Evolutionary conservation across 2,888 invertebrate genomes (phyloP).

Genomic region (Heliconius charithonia): DNA sequence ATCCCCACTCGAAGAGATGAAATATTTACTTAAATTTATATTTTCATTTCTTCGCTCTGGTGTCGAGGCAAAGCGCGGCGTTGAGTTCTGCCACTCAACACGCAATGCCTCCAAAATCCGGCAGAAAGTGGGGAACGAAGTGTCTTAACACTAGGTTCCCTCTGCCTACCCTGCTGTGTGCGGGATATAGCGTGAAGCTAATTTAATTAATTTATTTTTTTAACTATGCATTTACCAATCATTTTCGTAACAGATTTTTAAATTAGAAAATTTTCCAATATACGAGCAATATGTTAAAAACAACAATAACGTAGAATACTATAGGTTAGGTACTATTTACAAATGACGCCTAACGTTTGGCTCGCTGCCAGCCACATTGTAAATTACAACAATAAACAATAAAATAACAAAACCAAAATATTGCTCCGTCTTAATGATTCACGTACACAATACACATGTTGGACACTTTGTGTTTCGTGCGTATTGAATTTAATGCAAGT

Average conservation of each 20-base stretch:
- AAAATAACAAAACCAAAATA: slow-evolving; percentile 79
- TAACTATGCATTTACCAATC: not conserved
- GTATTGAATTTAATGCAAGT: slow-evolving; percentile 44
- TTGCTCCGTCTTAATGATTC: slow-evolving; percentile 74
- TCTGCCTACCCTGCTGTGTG: too few relatives aligned
- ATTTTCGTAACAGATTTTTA: not conserved
- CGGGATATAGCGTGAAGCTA: too few relatives aligned
- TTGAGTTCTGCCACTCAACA: too few relatives aligned
- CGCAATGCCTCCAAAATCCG: too few relatives aligned
- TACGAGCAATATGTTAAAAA: slow-evolving; percentile 37
- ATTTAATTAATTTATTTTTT: too few relatives aligned
- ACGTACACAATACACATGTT: slow-evolving; percentile 82
- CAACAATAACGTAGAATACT: slow-evolving; percentile 43
- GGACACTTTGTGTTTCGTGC: slow-evolving; percentile 62
- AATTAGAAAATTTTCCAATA: slow-evolving; percentile 34
- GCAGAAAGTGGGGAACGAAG: too few relatives aligned
- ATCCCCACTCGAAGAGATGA: too few relatives aligned
- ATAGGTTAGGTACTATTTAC: slow-evolving; percentile 42
- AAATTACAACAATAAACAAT: slow-evolving; percentile 75
- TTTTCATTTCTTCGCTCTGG: too few relatives aligned
- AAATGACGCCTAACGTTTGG: slow-evolving; percentile 62
- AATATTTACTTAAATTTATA: too few relatives aligned
- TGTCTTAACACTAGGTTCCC: too few relatives aligned
- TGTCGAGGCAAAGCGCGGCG: too few relatives aligned
- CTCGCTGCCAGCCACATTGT: slow-evolving; percentile 64